Percentiles rank a stretch among this genome's conserved stretches.
Evolutionary conservation across 1,140 invertebrate genomes (phyloP).

Genomic region (Hydropsyche tenuis): DNA sequence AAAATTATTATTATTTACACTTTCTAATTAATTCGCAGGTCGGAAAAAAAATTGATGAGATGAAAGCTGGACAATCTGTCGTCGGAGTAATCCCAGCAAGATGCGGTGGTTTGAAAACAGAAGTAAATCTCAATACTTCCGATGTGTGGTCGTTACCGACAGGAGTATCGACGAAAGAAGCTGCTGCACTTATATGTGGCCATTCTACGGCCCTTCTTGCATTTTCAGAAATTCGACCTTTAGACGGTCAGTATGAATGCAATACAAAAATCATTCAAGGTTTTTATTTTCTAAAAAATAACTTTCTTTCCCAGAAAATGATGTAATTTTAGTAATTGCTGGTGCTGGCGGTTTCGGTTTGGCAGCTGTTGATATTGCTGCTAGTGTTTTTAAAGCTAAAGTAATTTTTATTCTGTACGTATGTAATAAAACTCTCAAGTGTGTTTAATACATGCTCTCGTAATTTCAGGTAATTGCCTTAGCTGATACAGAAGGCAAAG

Average conservation of each 20-base stretch:
- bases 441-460: not conserved
- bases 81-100: conserved; percentile 36
- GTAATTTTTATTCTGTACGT: conserved; percentile 51
- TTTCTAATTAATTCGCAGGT: conserved; percentile 25
- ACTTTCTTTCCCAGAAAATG: conserved; percentile 52
- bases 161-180: conserved; percentile 58
- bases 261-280: not conserved
- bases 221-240: conserved; percentile 58
- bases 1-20: not conserved
- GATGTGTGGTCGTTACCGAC: conserved; percentile 63
- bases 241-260: conserved; percentile 52
- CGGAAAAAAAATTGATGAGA: conserved; percentile 23
- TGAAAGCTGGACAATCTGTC: conserved; percentile 39
- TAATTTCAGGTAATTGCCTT: conserved; percentile 63
- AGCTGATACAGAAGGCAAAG: conserved; percentile 62
- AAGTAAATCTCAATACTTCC: conserved; percentile 52
- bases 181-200: conserved; percentile 61
- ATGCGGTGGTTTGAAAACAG: conserved; percentile 35
- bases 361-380: conserved; percentile 66
- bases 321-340: conserved; percentile 63
- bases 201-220: conserved; percentile 65
- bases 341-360: conserved; percentile 65
- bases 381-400: conserved; percentile 64
- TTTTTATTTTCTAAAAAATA: too few relatives aligned
- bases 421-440: not conserved